A percentile compares a stretch with the other conserved stretches of the same genome.
These are phyloP conservation scores for Garrulus glandarius DNA, from an alignment of 2,797 vertebrate species.

Conservation along the genomic window DNA sequence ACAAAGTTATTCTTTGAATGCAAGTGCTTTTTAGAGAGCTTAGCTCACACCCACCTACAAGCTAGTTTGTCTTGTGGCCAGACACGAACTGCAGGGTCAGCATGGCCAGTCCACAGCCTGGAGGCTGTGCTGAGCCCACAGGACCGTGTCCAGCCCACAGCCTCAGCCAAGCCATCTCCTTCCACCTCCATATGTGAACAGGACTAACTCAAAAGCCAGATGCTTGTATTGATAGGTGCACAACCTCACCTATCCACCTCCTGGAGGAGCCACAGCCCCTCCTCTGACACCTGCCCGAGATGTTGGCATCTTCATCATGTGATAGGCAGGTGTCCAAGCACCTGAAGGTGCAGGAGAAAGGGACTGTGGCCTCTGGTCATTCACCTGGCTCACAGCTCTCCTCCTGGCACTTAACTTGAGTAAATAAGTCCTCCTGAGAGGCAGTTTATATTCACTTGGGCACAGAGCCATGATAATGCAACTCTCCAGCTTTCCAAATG, in stretches of 20 bases:
- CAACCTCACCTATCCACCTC: accelerated
- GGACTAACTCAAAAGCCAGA: background rate
- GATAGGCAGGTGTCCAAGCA: background rate
- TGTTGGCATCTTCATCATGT: accelerated
- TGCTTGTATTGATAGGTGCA: background rate
- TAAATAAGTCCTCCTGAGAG: background rate
- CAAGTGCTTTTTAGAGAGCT: background rate
- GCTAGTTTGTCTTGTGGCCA: background rate
- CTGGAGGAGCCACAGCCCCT: background rate
- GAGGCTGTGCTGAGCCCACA: background rate
- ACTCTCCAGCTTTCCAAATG: conserved; percentile 28
- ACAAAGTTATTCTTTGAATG: background rate
- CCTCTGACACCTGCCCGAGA: background rate
- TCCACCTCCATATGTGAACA: background rate
- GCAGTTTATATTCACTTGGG: background rate
- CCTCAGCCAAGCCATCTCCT: background rate
- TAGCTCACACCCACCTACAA: background rate
- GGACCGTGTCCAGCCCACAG: background rate
- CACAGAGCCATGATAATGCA: conserved; percentile 10
- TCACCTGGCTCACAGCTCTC: background rate
- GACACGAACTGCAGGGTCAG: accelerated
- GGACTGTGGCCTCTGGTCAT: background rate
- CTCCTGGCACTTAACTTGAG: background rate
- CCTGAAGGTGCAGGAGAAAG: background rate
- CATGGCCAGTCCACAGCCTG: background rate